Conservation (phyloP, 2,888 invertebrate genomes). For the Pollenia griseotomentosa region DNA sequence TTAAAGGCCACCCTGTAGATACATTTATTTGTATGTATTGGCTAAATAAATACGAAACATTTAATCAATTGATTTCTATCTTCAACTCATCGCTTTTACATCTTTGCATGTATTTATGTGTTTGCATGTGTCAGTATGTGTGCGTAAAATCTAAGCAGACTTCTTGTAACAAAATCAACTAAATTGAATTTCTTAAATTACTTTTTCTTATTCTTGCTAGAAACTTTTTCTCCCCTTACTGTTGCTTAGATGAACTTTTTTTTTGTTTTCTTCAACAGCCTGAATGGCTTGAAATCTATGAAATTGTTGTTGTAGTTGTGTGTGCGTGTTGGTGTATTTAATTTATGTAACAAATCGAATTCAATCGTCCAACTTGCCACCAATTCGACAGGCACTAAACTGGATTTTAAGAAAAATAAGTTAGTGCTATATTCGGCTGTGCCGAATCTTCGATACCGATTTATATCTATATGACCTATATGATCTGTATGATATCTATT, state of each 20-base stretch:
- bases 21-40: no score
- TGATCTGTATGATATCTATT: no score
- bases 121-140: not conserved
- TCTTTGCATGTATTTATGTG: not conserved
- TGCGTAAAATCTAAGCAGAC: not conserved
- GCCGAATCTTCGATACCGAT: no score
- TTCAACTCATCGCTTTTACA: not conserved
- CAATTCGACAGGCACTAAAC: not conserved
- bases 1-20: no score
- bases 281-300: no score
- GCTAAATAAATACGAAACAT: constrained; percentile 20
- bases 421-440: no score
- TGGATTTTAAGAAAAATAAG: not conserved
- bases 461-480: no score
- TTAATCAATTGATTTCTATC: constrained; percentile 61
- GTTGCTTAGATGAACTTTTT: no score
- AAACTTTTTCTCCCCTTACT: not conserved
- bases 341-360: not conserved
- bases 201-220: not conserved
- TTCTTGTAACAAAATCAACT: constrained; percentile 27
- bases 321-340: not conserved
- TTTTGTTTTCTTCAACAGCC: no score
- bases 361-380: not conserved
- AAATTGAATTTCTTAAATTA: constrained; percentile 56
- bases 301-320: no score